Percentiles rank a stretch among this genome's conserved stretches.
Conservation (phyloP, 2,888 invertebrate genomes). For the Antheraea assamensis region DNA sequence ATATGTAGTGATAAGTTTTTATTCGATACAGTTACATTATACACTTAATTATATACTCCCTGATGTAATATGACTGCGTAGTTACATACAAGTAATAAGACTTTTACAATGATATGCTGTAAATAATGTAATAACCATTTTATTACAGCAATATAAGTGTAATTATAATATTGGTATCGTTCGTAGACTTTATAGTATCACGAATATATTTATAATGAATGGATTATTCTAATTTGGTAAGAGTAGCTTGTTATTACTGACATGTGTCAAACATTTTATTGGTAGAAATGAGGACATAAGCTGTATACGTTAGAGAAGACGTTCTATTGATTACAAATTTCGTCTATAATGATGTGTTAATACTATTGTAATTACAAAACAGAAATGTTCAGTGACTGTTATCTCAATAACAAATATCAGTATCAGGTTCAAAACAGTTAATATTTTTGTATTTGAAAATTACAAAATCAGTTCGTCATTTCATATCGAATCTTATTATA, state of each 20-base stretch:
- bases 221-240: background rate
- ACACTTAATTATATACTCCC: no score
- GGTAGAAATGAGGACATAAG: background rate
- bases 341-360: background rate
- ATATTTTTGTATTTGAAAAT: background rate
- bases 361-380: background rate
- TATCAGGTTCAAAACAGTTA: background rate
- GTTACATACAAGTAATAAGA: no score
- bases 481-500: background rate
- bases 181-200: background rate
- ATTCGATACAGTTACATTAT: background rate
- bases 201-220: background rate
- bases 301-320: background rate
- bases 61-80: no score
- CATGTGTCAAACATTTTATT: background rate
- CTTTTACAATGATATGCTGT: background rate
- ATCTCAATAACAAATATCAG: background rate
- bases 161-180: background rate
- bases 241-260: background rate
- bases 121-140: background rate
- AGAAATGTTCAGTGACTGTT: no score
- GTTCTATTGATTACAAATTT: background rate
- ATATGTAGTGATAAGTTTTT: background rate
- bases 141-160: background rate
- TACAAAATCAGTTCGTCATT: background rate